phyloP scores from a whole-genome alignment of 2,888 invertebrate species.

The Lepeophtheirus nordmannii region DNA sequence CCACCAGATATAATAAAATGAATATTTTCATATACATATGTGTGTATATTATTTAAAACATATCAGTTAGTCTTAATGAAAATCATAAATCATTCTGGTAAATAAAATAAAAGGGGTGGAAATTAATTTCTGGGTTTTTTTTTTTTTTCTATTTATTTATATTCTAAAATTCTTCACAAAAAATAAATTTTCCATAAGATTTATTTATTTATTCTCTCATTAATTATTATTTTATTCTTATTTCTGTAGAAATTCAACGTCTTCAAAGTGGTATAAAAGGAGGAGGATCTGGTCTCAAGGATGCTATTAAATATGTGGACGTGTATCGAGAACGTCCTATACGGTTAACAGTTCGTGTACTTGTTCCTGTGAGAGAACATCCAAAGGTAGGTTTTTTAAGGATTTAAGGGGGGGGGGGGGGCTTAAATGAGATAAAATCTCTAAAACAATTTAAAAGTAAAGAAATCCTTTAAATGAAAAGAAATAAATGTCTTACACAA shows the following conservation, averaged over 20 bases:
- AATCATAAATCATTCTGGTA: too few relatives aligned
- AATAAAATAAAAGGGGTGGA: too few relatives aligned
- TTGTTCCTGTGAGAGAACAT: slow-evolving; percentile 70
- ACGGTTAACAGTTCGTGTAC: slow-evolving; percentile 67
- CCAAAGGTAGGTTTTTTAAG: slow-evolving; percentile 41
- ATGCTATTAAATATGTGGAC: slow-evolving; percentile 37
- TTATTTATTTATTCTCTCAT: too few relatives aligned
- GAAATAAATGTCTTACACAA: too few relatives aligned
- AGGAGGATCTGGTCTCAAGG: slow-evolving; percentile 24
- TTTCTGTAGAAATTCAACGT: slow-evolving; percentile 28
- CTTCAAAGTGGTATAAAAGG: slow-evolving; percentile 27
- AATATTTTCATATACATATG: too few relatives aligned
- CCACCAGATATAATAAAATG: too few relatives aligned
- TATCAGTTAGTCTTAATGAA: too few relatives aligned
- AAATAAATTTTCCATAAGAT: too few relatives aligned
- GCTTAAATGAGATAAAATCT: not conserved
- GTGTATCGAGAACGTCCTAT: slow-evolving; percentile 72
- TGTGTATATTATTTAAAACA: too few relatives aligned
- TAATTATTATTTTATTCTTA: not conserved
- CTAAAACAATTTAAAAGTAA: not conserved
- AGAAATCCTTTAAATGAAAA: not conserved
- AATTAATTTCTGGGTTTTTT: too few relatives aligned
- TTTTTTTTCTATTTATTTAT: too few relatives aligned
- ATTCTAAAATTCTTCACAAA: too few relatives aligned
- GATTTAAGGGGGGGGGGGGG: not conserved